Percentiles rank a stretch among this genome's conserved stretches.
phyloP scores from a whole-genome alignment of 1,140 invertebrate genomes.

The Pseudachorutes palmiensis region DNA sequence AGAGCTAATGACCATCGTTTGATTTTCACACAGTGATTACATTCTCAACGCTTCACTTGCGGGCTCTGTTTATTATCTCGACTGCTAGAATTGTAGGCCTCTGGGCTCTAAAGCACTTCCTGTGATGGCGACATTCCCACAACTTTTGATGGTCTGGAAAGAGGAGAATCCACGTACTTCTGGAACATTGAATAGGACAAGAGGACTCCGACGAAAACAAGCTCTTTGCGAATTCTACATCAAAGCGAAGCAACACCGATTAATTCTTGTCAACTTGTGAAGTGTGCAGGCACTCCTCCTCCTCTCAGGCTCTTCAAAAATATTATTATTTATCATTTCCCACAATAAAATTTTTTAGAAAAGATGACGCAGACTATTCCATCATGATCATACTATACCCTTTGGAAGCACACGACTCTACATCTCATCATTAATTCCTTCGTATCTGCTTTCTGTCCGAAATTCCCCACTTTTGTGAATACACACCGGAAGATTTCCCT shows the following conservation, averaged over 20 bases:
- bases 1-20: not conserved
- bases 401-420: not conserved
- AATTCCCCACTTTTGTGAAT: not conserved
- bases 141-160: not conserved
- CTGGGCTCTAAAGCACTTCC: not conserved
- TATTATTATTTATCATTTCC: not conserved
- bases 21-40: not conserved
- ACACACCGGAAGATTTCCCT: not conserved
- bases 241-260: not conserved
- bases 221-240: not conserved
- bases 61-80: not conserved
- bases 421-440: not conserved
- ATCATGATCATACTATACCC: not conserved
- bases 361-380: not conserved
- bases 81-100: not conserved
- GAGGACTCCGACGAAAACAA: not conserved
- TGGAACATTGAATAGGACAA: too few relatives aligned
- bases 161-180: too few relatives aligned
- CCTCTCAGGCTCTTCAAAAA: not conserved
- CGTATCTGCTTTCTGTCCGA: not conserved
- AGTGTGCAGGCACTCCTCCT: too few relatives aligned
- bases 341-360: not conserved
- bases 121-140: not conserved
- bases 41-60: not conserved
- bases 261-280: not conserved